Evolutionary conservation across 2,797 vertebrate species (phyloP).

Genomic region (Aphelocoma californica): DNA sequence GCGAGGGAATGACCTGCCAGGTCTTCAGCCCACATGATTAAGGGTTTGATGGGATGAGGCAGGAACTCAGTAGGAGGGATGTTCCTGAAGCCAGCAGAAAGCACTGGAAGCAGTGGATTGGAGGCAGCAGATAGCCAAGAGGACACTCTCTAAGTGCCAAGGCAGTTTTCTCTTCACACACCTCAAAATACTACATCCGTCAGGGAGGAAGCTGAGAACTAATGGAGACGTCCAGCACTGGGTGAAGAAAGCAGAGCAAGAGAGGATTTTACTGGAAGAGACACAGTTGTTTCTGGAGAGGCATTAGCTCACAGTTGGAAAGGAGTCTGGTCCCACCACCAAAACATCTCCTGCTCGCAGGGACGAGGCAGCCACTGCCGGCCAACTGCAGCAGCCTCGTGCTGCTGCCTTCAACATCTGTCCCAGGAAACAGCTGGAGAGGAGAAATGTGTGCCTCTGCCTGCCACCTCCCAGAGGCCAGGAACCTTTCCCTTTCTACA

Average conservation of each 20-base stretch:
- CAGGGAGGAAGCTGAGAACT: background rate
- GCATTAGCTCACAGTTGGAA: conserved; percentile 37
- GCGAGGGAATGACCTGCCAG: background rate
- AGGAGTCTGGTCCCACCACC: background rate
- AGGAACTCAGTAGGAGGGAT: background rate
- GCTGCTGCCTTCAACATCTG: background rate
- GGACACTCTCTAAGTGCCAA: background rate
- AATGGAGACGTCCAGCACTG: background rate
- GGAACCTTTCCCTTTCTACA: background rate
- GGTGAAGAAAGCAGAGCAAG: background rate
- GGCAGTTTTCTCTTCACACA: background rate
- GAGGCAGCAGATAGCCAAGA: background rate
- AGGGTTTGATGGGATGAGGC: background rate
- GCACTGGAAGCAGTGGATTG: background rate
- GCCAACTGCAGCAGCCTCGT: background rate
- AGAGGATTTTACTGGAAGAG: conserved; percentile 3
- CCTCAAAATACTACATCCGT: background rate
- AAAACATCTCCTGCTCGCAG: background rate
- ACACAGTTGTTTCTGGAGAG: background rate
- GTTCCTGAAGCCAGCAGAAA: background rate
- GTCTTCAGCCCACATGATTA: background rate
- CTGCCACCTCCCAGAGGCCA: background rate
- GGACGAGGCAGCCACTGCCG: background rate
- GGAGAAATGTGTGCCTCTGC: background rate
- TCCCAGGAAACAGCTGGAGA: background rate